Evolutionary conservation across 30 jellyfish, hydroid and myxozoan species (phyloP).

Genomic region (Rhopilema esculentum): DNA sequence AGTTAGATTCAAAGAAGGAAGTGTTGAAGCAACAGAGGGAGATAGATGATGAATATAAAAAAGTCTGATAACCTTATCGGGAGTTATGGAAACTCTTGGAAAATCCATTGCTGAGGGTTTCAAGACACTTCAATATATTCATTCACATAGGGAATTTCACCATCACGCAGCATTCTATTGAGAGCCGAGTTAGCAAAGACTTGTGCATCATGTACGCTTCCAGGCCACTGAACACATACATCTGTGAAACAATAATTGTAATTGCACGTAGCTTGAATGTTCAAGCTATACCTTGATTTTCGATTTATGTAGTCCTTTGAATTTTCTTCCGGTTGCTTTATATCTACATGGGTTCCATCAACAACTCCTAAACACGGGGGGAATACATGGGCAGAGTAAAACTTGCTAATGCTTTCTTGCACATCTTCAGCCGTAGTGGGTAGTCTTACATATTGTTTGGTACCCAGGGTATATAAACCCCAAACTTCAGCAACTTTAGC

Average conservation of each 20-base stretch:
- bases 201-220: conserved; percentile 72
- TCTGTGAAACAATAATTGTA: conserved; percentile 49
- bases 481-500: too few relatives aligned
- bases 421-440: background rate
- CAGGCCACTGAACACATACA: conserved; percentile 57
- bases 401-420: background rate
- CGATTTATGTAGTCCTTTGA: conserved; percentile 24
- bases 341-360: conserved; percentile 19
- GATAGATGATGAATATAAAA: background rate
- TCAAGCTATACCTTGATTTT: conserved; percentile 31
- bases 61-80: background rate
- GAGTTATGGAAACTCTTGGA: conserved; percentile 5
- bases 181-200: background rate
- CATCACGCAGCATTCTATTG: too few relatives aligned
- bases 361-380: conserved; percentile 16
- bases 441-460: background rate
- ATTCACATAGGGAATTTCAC: too few relatives aligned
- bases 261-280: conserved; percentile 49
- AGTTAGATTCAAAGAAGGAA: background rate
- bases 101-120: conserved; percentile 1
- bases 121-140: background rate
- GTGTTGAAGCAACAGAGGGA: background rate
- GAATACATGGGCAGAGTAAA: background rate
- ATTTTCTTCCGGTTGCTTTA: conserved; percentile 1
- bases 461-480: too few relatives aligned